phyloP scores from a whole-genome alignment of 2,113 vertebrate genomes.

The Melanostigma gelatinosum region DNA sequence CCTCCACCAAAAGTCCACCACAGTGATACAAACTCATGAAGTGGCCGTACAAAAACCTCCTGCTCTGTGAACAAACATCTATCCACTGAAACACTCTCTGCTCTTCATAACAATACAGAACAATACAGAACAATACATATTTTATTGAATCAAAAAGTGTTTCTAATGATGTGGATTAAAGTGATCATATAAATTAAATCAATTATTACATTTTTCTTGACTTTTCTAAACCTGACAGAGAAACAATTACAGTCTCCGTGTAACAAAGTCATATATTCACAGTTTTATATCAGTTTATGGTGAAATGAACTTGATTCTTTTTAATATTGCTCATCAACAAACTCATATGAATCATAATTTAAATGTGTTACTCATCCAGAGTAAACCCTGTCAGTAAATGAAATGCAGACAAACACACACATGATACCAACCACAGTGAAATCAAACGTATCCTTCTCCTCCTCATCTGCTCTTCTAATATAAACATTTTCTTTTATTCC shows the following conservation, averaged over 20 bases:
- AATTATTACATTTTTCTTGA: too few species aligned
- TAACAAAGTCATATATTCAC: background rate
- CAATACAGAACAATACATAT: constrained; percentile 2
- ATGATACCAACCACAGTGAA: constrained; percentile 8
- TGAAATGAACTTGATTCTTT: background rate
- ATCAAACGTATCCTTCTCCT: background rate
- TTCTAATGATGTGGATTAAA: too few species aligned
- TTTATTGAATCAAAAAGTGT: background rate
- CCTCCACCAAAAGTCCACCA: constrained; percentile 29
- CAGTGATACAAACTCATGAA: constrained; percentile 46
- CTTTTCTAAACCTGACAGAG: background rate
- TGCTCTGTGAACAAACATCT: background rate
- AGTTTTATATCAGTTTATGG: background rate
- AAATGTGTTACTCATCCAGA: background rate
- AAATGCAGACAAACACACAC: background rate
- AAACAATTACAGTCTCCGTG: background rate
- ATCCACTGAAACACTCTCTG: background rate
- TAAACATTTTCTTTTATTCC: background rate
- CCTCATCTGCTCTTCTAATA: background rate
- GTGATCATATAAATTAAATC: background rate
- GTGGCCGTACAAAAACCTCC: constrained; percentile 46
- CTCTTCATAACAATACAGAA: constrained; percentile 11
- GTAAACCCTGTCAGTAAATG: background rate
- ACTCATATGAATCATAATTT: background rate
- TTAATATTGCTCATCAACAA: too few species aligned